Evolutionary conservation across 2,113 vertebrate species (phyloP).

Genomic region (Chloropsis hardwickii): DNA sequence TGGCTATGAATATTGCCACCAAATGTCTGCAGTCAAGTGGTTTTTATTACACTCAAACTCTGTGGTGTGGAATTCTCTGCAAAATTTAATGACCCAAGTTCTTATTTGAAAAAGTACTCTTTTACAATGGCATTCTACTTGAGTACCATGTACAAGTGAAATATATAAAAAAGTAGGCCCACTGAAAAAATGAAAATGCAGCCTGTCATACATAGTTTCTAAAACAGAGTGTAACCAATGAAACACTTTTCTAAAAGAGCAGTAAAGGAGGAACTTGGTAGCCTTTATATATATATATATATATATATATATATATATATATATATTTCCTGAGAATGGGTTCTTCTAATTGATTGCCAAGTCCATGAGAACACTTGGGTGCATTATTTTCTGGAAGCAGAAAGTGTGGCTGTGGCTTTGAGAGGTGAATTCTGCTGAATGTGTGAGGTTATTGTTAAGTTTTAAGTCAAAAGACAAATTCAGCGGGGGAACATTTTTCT

Average conservation of each 20-base stretch:
- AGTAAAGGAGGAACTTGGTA: background rate
- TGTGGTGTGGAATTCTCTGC: background rate
- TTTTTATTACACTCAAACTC: background rate
- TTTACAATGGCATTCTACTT: background rate
- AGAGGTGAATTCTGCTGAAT: background rate
- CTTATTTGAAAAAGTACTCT: background rate
- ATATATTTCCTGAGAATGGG: background rate
- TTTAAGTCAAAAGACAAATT: conserved; percentile 22
- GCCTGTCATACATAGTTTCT: background rate
- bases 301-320: background rate
- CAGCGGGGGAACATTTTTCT: background rate
- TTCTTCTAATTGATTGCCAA: conserved; percentile 12
- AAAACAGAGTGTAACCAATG: background rate
- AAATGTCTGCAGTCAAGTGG: background rate
- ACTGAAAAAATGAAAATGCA: background rate
- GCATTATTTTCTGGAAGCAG: background rate
- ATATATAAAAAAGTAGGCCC: background rate
- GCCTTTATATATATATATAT: background rate
- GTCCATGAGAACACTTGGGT: background rate
- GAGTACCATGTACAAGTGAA: background rate
- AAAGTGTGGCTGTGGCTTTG: background rate
- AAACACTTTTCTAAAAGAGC: background rate
- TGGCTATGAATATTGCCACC: background rate
- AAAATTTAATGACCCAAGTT: background rate
- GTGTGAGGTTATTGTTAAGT: background rate